A percentile compares a stretch with the other conserved stretches of the same genome.
These are phyloP conservation scores for Dolichomitus sp. DNA, from an alignment of 2,888 invertebrate genomes.

Conservation along the genomic window DNA sequence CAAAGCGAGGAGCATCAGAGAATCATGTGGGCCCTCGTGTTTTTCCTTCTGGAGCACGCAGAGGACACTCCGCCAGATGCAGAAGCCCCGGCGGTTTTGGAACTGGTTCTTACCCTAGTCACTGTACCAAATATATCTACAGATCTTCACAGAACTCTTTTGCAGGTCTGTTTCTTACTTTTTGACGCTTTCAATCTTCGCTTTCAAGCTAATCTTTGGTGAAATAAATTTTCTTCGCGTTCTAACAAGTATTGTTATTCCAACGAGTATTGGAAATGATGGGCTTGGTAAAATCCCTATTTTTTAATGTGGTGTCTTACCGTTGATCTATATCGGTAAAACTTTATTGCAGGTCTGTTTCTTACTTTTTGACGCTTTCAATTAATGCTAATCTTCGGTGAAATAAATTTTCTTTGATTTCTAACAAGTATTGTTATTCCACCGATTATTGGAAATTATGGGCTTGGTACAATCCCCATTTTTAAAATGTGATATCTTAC, in stretches of 20 bases:
- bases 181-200: slow-evolving; percentile 72
- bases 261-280: too few species aligned
- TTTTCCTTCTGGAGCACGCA: slow-evolving; percentile 92
- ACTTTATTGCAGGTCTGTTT: slow-evolving; percentile 86
- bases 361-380: slow-evolving; percentile 67
- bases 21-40: slow-evolving; percentile 92
- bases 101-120: slow-evolving; percentile 87
- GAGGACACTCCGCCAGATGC: slow-evolving; percentile 89
- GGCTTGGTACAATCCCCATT: too few species aligned
- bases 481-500: too few species aligned
- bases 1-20: slow-evolving; percentile 89
- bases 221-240: slow-evolving; percentile 1
- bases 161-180: slow-evolving; percentile 84
- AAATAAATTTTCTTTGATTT: slow-evolving; percentile 5
- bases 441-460: too few species aligned
- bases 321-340: too few species aligned
- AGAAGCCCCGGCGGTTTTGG: slow-evolving; percentile 88
- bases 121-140: slow-evolving; percentile 84
- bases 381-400: not conserved
- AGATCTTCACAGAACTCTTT: slow-evolving; percentile 85
- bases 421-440: too few species aligned
- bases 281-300: too few species aligned
- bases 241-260: not conserved
- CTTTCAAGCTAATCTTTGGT: not conserved
- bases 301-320: too few species aligned